Evolutionary conservation across 2,888 invertebrate species (phyloP).

Genomic region (Aproaerema taeniolella): DNA sequence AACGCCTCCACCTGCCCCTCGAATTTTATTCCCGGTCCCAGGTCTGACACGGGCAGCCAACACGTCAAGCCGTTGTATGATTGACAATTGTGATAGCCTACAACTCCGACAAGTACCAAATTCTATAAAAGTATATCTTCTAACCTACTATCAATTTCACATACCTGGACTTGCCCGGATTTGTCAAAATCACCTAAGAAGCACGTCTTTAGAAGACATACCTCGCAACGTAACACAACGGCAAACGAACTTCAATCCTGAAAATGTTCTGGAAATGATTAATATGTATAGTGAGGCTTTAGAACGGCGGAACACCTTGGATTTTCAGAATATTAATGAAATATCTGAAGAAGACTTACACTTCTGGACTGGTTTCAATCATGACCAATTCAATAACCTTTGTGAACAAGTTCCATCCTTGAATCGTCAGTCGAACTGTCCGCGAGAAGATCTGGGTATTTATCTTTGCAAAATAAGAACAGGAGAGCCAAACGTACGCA

Average conservation of each 20-base stretch:
- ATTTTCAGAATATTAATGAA: slow-evolving; percentile 1
- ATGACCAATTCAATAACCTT: neutral
- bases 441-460: slow-evolving; percentile 2
- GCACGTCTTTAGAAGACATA: too few relatives aligned
- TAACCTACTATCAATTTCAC: too few relatives aligned
- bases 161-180: too few relatives aligned
- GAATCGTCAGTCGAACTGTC: slow-evolving; percentile 4
- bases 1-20: slow-evolving; percentile 11
- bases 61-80: slow-evolving; percentile 17
- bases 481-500: slow-evolving; percentile 2
- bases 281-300: neutral
- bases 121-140: slow-evolving; percentile 1
- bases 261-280: neutral
- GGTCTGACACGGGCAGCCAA: slow-evolving; percentile 15
- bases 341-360: neutral
- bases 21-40: slow-evolving; percentile 12
- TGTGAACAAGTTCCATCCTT: neutral
- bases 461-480: slow-evolving; percentile 8
- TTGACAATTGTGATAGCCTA: neutral
- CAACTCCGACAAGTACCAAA: slow-evolving; percentile 2
- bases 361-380: neutral
- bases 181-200: too few relatives aligned
- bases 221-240: neutral
- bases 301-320: neutral
- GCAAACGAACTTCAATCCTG: neutral